Base-by-base conservation (phyloP, 1,140 invertebrate species). In the Drosophila paulistorum region DNA sequence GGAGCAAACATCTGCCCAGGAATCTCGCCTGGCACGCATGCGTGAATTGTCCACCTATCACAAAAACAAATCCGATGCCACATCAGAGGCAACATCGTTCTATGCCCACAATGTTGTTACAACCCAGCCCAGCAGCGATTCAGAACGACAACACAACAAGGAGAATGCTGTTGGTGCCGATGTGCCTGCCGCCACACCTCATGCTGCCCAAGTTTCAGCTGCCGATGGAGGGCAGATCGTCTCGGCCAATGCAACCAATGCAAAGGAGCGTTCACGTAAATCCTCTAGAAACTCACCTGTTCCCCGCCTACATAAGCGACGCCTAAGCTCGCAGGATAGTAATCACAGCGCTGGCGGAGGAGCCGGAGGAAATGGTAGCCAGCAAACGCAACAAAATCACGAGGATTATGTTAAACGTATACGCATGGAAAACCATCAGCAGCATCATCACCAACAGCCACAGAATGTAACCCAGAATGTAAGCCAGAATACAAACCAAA, bases 291-390 rank as follows among this genome's bases (percentile, higher is more conserved):
- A 94, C 90, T 93, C 95, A 54, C 95, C 95, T 0, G 94, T 94
- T 1, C 73, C 73, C 14, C 94, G 94, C 42, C 93, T 94, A 37
- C 93, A 94, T 35, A 97, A 97, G 91, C 93, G 96, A 48, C 94
- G 96, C 60, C 94, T 96, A 67, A 96, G 96, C 57, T 96, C 95
- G 1, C 96, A 97, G 82, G 96, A 97, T 69, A 94, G 93, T 82
- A 86, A 94, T 41, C 95, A 95, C 1, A 94, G 94, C 48, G 65
- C 57, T 9, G 59, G 65, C 3, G 61, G 64, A 10, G 71, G 51
- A 37, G 7, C 35, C 3, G 71, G 63, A 3, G 54, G 7, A 3
- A 57, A 51, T 9, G 61, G 61, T 23, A 60, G 10, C 64, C 33
- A 74, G 14, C 42, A 51, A 33, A 2, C 20, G 11, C 63, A 73